Evolutionary conservation across 2,113 vertebrate species (phyloP).

Genomic region (Tapirus terrestris): DNA sequence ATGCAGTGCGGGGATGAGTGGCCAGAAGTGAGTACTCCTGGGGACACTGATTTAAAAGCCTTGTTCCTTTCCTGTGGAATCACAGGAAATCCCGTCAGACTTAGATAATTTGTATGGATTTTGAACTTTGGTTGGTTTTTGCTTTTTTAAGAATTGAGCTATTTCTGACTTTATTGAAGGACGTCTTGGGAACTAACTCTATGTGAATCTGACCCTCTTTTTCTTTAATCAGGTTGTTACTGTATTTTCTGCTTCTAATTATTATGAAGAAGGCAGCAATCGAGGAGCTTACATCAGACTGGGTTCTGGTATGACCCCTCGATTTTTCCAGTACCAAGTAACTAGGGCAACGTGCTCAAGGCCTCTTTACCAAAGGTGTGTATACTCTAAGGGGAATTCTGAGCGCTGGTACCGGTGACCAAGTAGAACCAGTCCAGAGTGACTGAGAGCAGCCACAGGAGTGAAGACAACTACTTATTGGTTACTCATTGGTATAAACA

Average conservation of each 20-base stretch:
- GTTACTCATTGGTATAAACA: not conserved
- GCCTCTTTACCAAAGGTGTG: slow-evolving; percentile 92
- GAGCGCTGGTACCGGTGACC: not conserved
- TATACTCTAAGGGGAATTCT: not conserved
- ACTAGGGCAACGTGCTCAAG: slow-evolving; percentile 88
- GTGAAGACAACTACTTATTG: not conserved
- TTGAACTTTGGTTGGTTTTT: slow-evolving; percentile 37
- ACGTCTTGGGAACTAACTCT: slow-evolving; percentile 44
- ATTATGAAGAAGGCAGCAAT: slow-evolving; percentile 98
- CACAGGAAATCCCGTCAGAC: not conserved
- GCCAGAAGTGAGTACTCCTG: not conserved
- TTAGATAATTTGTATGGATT: slow-evolving; percentile 30
- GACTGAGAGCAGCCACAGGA: not conserved
- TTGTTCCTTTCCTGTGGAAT: not conserved
- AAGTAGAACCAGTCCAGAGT: not conserved
- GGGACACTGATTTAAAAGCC: not conserved
- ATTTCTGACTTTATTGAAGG: slow-evolving; percentile 55
- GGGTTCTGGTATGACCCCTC: slow-evolving; percentile 87
- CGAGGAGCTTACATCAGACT: slow-evolving; percentile 96
- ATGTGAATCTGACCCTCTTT: slow-evolving; percentile 43
- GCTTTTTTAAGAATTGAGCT: slow-evolving; percentile 50
- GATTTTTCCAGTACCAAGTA: slow-evolving; percentile 96
- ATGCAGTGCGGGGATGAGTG: not conserved
- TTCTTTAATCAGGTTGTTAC: slow-evolving; percentile 92
- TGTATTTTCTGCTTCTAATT: slow-evolving; percentile 98